Conservation (phyloP, 1,140 invertebrate species). For the Dreissena rostriformis region DNA sequence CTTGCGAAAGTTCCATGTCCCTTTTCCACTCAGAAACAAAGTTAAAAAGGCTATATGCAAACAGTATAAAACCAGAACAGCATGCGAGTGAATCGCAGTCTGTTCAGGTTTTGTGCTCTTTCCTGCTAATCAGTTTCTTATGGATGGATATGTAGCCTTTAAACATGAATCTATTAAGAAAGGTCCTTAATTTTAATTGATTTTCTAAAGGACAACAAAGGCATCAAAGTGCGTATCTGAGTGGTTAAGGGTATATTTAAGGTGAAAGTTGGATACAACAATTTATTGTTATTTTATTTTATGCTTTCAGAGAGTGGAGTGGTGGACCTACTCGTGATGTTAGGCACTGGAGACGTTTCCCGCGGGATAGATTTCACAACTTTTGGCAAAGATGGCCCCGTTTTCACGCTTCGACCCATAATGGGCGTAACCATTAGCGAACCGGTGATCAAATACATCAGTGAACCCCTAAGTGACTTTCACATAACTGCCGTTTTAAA, state of each 20-base stretch:
- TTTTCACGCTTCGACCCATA: constrained; percentile 8
- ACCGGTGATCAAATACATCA: neutral
- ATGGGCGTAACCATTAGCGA: neutral
- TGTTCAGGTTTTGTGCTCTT: neutral
- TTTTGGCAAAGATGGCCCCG: constrained; percentile 3
- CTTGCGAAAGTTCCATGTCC: too few relatives aligned
- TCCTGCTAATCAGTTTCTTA: neutral
- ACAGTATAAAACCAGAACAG: too few relatives aligned
- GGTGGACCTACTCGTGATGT: constrained; percentile 13
- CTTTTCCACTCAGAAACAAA: too few relatives aligned
- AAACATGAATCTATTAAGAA: neutral
- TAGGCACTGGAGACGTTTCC: neutral
- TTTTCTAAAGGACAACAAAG: neutral
- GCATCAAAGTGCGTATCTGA: neutral
- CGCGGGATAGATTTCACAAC: constrained; percentile 9
- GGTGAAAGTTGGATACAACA: neutral
- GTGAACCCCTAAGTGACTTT: constrained; percentile 17
- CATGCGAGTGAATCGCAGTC: constrained; percentile 18
- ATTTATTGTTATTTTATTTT: neutral
- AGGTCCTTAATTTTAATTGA: neutral
- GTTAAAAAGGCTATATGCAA: too few relatives aligned
- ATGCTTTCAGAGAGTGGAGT: constrained; percentile 28
- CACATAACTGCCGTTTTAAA: constrained; percentile 26
- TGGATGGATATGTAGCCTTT: neutral
- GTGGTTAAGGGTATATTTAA: too few relatives aligned